Percentiles rank a stretch among this genome's conserved stretches.
Conservation (phyloP, 2,113 vertebrate species). For the Dinomys branickii region DNA sequence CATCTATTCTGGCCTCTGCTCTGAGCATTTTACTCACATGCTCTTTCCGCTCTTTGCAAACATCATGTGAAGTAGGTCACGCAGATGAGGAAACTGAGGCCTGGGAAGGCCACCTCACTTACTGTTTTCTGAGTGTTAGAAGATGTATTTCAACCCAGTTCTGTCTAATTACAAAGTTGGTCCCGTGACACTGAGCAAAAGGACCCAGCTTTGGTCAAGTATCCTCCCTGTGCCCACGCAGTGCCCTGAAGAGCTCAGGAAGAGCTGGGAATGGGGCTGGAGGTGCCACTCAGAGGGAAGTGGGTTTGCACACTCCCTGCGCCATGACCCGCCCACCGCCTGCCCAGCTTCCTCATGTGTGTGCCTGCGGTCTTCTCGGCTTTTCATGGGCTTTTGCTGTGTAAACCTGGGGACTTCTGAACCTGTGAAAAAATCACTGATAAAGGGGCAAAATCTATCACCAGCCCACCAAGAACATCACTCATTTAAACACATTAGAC, state of each 20-base stretch:
- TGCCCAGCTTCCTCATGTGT: not conserved
- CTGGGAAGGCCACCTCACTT: not conserved
- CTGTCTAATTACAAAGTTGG: not conserved
- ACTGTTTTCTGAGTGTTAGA: not conserved
- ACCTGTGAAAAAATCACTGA: not conserved
- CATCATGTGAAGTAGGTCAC: not conserved
- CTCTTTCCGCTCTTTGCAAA: not conserved
- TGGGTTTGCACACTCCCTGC: not conserved
- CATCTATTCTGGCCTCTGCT: not conserved
- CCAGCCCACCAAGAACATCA: not conserved
- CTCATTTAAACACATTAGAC: not conserved
- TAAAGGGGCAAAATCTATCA: not conserved
- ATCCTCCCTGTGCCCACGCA: not conserved
- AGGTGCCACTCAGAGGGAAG: not conserved
- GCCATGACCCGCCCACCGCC: not conserved
- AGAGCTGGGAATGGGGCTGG: not conserved
- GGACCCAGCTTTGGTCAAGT: not conserved
- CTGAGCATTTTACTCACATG: not conserved
- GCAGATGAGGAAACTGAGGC: not conserved
- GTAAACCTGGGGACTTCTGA: not conserved
- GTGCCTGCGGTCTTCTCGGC: not conserved
- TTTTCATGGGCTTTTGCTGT: not conserved
- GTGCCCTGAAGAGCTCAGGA: not conserved
- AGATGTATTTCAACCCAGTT: not conserved
- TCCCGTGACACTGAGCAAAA: not conserved